Conservation (phyloP, 2,888 invertebrate genomes). For the Nomada ferruginata region DNA sequence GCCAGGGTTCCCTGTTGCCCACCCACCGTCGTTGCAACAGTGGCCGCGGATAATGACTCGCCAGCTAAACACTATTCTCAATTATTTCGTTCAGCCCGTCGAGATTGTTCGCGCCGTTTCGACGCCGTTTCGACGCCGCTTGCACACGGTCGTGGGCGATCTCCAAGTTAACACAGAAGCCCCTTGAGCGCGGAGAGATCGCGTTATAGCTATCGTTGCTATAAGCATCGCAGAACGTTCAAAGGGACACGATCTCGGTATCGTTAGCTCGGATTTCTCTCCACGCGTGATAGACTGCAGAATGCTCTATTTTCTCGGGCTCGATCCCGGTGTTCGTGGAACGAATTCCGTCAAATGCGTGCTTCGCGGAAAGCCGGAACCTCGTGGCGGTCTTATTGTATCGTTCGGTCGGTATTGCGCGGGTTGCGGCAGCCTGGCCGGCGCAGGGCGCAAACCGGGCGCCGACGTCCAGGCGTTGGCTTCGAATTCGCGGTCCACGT, state of each 20-base stretch:
- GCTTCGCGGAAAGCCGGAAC: slow-evolving; percentile 56
- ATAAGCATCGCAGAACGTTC: background rate
- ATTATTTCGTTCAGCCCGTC: background rate
- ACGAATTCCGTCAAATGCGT: slow-evolving; percentile 34
- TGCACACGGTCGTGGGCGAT: too few relatives aligned
- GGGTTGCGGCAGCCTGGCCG: slow-evolving; percentile 12
- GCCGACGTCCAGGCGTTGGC: slow-evolving; percentile 34
- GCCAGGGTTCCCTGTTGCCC: slow-evolving; percentile 35
- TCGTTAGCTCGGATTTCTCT: background rate
- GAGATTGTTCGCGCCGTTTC: background rate
- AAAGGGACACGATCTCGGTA: background rate
- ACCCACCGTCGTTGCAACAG: slow-evolving; percentile 8
- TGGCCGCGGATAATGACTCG: slow-evolving; percentile 9
- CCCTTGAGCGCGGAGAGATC: background rate
- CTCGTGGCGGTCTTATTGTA: slow-evolving; percentile 35
- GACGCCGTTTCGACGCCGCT: background rate
- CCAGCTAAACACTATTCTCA: background rate
- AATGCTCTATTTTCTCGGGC: slow-evolving; percentile 36
- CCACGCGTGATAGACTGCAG: background rate
- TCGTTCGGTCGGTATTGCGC: slow-evolving; percentile 45
- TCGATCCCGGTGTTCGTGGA: slow-evolving; percentile 39
- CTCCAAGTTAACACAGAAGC: background rate
- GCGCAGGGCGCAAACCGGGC: slow-evolving; percentile 18
- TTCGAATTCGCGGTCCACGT: slow-evolving; percentile 19
- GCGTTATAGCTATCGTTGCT: background rate